Evolutionary conservation across 2,113 vertebrate genomes (phyloP).

Genomic region (Carollia perspicillata): DNA sequence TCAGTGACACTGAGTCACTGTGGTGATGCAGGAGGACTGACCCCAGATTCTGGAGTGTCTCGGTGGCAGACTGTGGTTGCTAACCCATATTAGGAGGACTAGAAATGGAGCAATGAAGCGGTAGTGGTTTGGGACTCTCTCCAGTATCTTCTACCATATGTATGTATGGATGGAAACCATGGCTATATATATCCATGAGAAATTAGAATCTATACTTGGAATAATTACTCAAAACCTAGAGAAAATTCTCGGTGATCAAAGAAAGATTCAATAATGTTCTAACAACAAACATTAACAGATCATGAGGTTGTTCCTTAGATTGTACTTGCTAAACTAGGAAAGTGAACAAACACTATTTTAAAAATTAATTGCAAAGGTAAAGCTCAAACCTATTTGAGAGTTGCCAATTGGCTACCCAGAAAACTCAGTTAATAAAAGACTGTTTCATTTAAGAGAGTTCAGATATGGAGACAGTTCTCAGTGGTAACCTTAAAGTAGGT

Average conservation of each 20-base stretch:
- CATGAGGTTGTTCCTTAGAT: not conserved
- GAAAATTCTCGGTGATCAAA: slow-evolving; percentile 4
- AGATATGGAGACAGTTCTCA: not conserved
- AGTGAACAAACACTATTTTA: not conserved
- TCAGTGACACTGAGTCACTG: not conserved
- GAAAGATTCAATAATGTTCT: not conserved
- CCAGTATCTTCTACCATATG: not conserved
- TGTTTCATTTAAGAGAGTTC: not conserved
- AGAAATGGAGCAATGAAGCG: not conserved
- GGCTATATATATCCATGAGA: not conserved
- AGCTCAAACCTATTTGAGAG: not conserved
- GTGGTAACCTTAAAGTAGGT: not conserved
- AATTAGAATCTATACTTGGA: not conserved
- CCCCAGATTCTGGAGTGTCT: not conserved
- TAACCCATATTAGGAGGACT: not conserved
- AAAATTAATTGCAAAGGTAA: not conserved
- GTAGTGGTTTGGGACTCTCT: not conserved
- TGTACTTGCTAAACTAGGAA: not conserved
- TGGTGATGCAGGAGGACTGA: not conserved
- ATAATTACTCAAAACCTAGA: not conserved
- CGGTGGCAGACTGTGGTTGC: not conserved
- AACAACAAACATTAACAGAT: not conserved
- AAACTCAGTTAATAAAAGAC: not conserved
- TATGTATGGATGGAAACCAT: too few species aligned
- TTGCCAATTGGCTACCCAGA: not conserved